Evolutionary conservation across 2,113 vertebrate genomes (phyloP), one percentile per base, ranked within the genome.

Genomic region (Neolamprologus hecqui): DNA sequence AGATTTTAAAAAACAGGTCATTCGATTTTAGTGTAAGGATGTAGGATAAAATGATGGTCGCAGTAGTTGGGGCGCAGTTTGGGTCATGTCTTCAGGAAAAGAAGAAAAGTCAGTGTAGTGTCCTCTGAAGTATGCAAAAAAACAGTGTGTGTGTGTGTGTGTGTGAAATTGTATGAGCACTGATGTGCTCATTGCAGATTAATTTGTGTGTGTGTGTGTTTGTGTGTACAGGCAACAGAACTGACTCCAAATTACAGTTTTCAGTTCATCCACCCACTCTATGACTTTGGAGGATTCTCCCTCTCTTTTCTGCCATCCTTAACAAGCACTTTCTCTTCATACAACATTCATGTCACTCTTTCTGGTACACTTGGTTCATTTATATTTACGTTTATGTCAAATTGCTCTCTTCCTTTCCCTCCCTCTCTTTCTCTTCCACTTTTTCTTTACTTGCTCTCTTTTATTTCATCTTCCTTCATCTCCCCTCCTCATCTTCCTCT

Each of bases 191-290:
- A 7, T 17, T 47, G 45, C 14, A 17, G 45, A 17, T 47, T 47
- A 47, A 0, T 81, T 13, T 49, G 63, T 73, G 68, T 75, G 65
- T 53, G 37, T 65, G 83, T 73, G 58, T 75, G 49, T 31, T 40
- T 83, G 33, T 53, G 81, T 83, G 33, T 70, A 49, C 33, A 54
- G 45, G 85, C 45, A 86, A 80, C 79, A 89, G 40, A 89, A 79
- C 86, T 75, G 89, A 82, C 68, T 90, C 75, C 75, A 87, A 86
- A 92, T 93, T 53, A 90, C 49, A 81, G 82, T 91, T 86, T 90
- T 92, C 88, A 89, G 83, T 85, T 94, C 84, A 81, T 90, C 85
- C 90, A 33, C 90, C 92, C 86, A 49, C 92, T 92, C 87, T 82
- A 9, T 82, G 57, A 4, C 80, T 90, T 60, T 60, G 83, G 70